Evolutionary conservation across 2,888 invertebrate species (phyloP).

Genomic region (Julus scandinavius): DNA sequence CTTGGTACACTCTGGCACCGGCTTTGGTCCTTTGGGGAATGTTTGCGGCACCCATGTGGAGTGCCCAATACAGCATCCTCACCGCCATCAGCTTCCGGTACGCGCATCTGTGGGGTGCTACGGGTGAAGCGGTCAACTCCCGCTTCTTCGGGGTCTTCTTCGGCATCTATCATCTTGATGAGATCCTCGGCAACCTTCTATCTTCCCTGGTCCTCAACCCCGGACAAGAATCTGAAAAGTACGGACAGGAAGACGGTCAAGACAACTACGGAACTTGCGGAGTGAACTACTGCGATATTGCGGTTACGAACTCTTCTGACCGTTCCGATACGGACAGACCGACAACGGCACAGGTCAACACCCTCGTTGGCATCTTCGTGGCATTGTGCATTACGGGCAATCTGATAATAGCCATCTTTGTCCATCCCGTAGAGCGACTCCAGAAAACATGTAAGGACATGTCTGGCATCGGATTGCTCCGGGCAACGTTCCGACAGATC

Average conservation of each 20-base stretch:
- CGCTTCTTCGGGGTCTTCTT: constrained; percentile 57
- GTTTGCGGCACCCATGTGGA: constrained; percentile 53
- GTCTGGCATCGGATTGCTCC: background rate
- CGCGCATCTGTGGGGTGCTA: constrained; percentile 46
- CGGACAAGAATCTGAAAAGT: background rate
- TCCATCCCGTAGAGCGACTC: constrained; percentile 42
- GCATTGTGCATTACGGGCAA: constrained; percentile 48
- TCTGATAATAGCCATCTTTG: constrained; percentile 53
- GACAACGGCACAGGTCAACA: constrained; percentile 24
- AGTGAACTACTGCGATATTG: constrained; percentile 48
- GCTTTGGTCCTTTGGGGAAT: constrained; percentile 53
- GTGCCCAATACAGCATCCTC: constrained; percentile 52
- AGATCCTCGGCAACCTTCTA: constrained; percentile 57
- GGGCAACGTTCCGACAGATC: constrained; percentile 79
- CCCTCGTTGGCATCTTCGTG: constrained; percentile 52
- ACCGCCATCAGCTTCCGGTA: constrained; percentile 51
- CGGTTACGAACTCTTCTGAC: background rate
- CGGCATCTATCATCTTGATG: constrained; percentile 54
- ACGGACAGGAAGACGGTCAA: background rate
- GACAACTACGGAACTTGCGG: constrained; percentile 51
- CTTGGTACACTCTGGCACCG: constrained; percentile 56
- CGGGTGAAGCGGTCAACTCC: constrained; percentile 33
- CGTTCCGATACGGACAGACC: no score
- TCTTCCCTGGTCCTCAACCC: constrained; percentile 55
- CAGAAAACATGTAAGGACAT: background rate